Evolutionary conservation across 2,888 invertebrate species (phyloP).

Genomic region (Nemurella pictetii): DNA sequence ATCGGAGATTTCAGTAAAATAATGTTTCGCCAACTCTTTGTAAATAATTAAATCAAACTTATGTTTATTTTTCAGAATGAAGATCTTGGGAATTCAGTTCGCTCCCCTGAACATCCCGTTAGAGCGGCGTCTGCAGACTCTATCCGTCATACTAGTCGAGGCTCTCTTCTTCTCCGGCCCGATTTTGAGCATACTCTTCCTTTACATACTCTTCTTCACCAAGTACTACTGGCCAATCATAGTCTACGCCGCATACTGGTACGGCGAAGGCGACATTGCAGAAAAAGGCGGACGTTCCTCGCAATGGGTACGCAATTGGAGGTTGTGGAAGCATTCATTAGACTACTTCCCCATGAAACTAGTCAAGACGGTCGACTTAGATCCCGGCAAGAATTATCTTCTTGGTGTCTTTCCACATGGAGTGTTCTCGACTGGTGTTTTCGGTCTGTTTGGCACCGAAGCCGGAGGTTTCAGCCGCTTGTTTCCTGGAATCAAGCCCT

Average conservation of each 20-base stretch:
- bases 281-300: slow-evolving; percentile 59
- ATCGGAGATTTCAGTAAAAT: too few species aligned
- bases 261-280: slow-evolving; percentile 65
- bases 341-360: slow-evolving; percentile 86
- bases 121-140: slow-evolving; percentile 79
- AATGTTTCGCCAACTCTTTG: too few species aligned
- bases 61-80: not conserved
- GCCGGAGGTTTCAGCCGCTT: slow-evolving; percentile 52
- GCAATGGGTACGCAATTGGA: slow-evolving; percentile 66
- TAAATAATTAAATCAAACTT: too few species aligned
- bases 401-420: slow-evolving; percentile 93
- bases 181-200: slow-evolving; percentile 54
- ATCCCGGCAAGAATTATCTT: slow-evolving; percentile 79
- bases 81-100: slow-evolving; percentile 74
- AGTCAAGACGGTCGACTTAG: slow-evolving; percentile 79
- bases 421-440: slow-evolving; percentile 74
- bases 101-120: slow-evolving; percentile 80
- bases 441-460: slow-evolving; percentile 48
- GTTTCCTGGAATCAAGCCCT: slow-evolving; percentile 66
- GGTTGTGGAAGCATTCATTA: slow-evolving; percentile 72
- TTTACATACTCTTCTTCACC: slow-evolving; percentile 57
- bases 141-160: slow-evolving; percentile 59
- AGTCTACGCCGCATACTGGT: slow-evolving; percentile 67
- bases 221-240: slow-evolving; percentile 52
- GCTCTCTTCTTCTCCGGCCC: slow-evolving; percentile 43